A percentile compares a stretch with the other conserved stretches of the same genome.
Conservation (phyloP, 2,113 vertebrate genomes). For the Laticauda laticaudata region DNA sequence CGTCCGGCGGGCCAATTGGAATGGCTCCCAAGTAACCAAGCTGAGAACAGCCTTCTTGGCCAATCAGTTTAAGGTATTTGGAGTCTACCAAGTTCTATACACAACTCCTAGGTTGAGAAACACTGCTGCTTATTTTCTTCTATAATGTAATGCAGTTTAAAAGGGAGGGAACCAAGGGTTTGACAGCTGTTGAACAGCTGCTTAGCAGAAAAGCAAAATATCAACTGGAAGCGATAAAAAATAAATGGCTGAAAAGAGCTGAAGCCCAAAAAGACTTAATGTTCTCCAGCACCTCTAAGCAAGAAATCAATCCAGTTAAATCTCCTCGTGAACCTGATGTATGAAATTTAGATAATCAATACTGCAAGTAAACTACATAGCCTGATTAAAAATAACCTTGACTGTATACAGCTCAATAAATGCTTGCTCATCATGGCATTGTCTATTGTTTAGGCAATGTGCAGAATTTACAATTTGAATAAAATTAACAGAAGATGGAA, state of each 20-base stretch:
- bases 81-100: too few species aligned
- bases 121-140: not conserved
- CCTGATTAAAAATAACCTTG: not conserved
- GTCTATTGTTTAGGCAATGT: constrained; percentile 5
- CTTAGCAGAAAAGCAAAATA: not conserved
- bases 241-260: not conserved
- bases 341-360: not conserved
- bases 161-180: not conserved
- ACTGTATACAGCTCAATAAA: constrained; percentile 14
- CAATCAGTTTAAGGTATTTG: too few species aligned
- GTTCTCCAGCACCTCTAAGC: not conserved
- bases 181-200: not conserved
- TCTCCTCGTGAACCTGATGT: not conserved
- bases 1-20: too few species aligned
- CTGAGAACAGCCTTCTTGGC: too few species aligned
- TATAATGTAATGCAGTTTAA: not conserved
- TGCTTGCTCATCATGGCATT: not conserved
- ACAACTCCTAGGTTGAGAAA: not conserved
- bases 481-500: constrained; percentile 1
- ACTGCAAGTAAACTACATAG: constrained; percentile 13
- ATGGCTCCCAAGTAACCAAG: too few species aligned
- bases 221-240: not conserved
- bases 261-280: not conserved
- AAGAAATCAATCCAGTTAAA: constrained; percentile 4
- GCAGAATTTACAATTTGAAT: not conserved